Percentiles rank a stretch among this genome's conserved stretches.
phyloP scores from a whole-genome alignment of 2,113 vertebrate genomes.

The Ammodytes dubius region DNA sequence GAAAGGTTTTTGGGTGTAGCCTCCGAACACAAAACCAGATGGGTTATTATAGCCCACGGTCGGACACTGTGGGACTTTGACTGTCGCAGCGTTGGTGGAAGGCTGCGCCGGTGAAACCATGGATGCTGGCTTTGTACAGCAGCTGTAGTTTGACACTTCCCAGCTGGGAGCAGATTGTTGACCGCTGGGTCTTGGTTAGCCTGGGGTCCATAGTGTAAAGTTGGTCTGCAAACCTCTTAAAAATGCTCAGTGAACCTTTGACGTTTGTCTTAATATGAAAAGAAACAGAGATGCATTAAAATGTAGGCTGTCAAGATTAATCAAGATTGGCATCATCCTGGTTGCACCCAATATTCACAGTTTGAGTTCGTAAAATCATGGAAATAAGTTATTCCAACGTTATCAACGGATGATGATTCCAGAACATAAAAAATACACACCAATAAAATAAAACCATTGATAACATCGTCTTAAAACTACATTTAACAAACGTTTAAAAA shows the following conservation, averaged over 20 bases:
- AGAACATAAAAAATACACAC: not conserved
- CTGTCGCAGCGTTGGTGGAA: conserved; percentile 75
- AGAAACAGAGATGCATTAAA: not conserved
- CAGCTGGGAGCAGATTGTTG: conserved; percentile 52
- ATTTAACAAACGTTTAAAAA: not conserved
- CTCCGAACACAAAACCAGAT: conserved; percentile 77
- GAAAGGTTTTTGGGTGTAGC: conserved; percentile 60
- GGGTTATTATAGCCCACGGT: conserved; percentile 80
- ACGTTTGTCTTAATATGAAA: not conserved
- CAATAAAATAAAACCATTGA: not conserved
- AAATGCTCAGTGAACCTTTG: not conserved
- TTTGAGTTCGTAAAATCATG: not conserved
- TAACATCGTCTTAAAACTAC: not conserved
- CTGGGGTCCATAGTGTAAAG: conserved; percentile 42
- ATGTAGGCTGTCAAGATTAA: not conserved
- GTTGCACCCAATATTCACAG: not conserved
- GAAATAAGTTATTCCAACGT: not conserved
- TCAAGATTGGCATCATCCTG: not conserved
- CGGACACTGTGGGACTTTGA: conserved; percentile 70
- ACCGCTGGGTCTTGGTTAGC: conserved; percentile 55
- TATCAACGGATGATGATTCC: not conserved
- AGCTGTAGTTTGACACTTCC: conserved; percentile 54
- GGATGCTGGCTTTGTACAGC: conserved; percentile 75
- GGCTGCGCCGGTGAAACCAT: conserved; percentile 49
- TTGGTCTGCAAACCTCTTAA: not conserved